phyloP scores from a whole-genome alignment of 2,888 invertebrate genomes.

The Xanthorhoe spadicearia region DNA sequence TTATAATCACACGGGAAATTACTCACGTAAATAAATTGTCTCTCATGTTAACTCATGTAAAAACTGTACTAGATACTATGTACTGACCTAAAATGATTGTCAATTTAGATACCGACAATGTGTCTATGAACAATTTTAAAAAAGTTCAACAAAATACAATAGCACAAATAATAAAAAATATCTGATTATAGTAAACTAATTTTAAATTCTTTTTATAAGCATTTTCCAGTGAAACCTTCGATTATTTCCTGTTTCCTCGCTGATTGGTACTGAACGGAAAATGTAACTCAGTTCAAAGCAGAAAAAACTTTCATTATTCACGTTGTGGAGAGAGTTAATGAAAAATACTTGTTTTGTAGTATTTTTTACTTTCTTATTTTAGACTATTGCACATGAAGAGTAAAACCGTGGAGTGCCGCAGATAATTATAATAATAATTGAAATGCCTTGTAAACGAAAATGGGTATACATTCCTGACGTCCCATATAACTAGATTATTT shows the following conservation, averaged over 20 bases:
- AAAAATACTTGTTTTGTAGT: conserved; percentile 33
- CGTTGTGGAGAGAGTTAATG: conserved; percentile 27
- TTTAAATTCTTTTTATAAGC: background rate
- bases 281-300: conserved; percentile 20
- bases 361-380: conserved; percentile 25
- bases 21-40: no score
- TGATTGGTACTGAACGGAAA: conserved; percentile 17
- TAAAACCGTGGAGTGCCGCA: conserved; percentile 6
- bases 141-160: no score
- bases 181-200: background rate
- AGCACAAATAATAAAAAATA: background rate
- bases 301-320: conserved; percentile 25
- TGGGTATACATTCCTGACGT: no score
- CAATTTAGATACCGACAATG: no score
- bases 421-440: no score
- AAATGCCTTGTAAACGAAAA: no score
- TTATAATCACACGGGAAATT: no score
- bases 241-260: conserved; percentile 6
- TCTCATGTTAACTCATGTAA: no score
- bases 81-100: no score
- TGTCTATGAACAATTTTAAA: no score
- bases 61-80: no score
- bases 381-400: conserved; percentile 10
- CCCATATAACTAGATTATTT: no score
- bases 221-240: conserved; percentile 5